Conservation (phyloP, 1,140 invertebrate genomes). For the Sminthurides bifidus region DNA sequence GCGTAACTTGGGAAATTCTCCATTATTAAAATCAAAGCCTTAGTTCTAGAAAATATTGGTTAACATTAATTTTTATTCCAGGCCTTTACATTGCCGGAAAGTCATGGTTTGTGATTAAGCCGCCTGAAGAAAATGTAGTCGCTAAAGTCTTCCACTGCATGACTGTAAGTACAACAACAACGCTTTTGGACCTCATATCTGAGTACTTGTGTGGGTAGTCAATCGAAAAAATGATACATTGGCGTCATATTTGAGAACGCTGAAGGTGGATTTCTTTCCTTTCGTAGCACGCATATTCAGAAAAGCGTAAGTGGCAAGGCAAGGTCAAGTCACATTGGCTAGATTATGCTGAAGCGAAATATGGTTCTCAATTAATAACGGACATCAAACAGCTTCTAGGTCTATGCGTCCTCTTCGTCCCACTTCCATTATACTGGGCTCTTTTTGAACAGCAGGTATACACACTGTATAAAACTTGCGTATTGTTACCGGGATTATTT, state of each 20-base stretch:
- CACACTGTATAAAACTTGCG: background rate
- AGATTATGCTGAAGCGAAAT: conserved; percentile 60
- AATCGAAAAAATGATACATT: background rate
- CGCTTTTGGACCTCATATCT: background rate
- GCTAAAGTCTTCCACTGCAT: conserved; percentile 63
- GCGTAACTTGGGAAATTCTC: conserved; percentile 33
- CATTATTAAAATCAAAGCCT: background rate
- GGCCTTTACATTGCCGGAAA: conserved; percentile 25
- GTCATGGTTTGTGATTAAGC: conserved; percentile 13
- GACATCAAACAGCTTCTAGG: conserved; percentile 63
- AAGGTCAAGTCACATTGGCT: conserved; percentile 63
- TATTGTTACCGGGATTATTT: conserved; percentile 34
- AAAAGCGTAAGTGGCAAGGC: conserved; percentile 35
- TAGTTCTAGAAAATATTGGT: background rate
- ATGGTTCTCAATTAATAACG: conserved; percentile 50
- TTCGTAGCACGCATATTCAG: background rate
- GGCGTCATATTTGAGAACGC: background rate
- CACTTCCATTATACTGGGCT: conserved; percentile 81
- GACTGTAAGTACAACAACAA: conserved; percentile 48
- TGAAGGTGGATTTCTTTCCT: background rate
- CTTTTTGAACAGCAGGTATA: conserved; percentile 66
- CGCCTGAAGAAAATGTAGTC: conserved; percentile 58
- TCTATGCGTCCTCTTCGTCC: conserved; percentile 64
- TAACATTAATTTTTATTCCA: conserved; percentile 6
- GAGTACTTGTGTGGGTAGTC: background rate